Evolutionary conservation across 2,797 vertebrate genomes (phyloP).

Genomic region (Potorous gilbertii): DNA sequence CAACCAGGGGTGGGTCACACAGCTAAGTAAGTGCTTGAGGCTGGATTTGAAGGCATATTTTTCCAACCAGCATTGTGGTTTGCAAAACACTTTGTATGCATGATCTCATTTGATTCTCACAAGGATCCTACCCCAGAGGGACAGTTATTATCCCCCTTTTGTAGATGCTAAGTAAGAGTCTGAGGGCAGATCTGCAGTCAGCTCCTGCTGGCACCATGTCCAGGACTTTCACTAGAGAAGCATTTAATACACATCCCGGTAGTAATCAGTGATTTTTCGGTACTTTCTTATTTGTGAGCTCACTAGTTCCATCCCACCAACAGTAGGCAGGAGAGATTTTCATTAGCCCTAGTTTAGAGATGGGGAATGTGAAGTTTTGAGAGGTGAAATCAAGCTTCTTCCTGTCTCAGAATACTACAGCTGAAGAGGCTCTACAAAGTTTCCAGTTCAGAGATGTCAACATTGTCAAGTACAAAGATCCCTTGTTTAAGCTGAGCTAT

Average conservation of each 20-base stretch:
- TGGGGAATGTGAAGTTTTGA: not conserved
- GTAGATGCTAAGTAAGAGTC: not conserved
- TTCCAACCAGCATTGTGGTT: not conserved
- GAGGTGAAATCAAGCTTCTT: not conserved
- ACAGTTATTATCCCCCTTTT: not conserved
- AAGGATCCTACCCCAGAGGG: not conserved
- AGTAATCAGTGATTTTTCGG: not conserved
- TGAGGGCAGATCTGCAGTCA: not conserved
- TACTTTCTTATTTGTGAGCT: not conserved
- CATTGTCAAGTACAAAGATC: not conserved
- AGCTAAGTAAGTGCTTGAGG: no score
- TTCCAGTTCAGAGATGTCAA: not conserved
- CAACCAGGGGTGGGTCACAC: no score
- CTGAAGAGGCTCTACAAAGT: not conserved
- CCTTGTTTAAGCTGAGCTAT: not conserved
- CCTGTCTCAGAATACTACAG: not conserved
- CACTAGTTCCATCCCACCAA: not conserved
- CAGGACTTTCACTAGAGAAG: not conserved
- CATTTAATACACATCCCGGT: not conserved
- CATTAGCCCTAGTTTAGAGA: not conserved
- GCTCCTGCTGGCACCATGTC: not conserved
- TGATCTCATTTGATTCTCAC: not conserved
- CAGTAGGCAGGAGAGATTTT: not conserved
- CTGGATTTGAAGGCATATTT: no score
- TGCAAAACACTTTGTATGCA: not conserved